Percentiles rank a stretch among this genome's conserved stretches.
Evolutionary conservation across 2,888 invertebrate genomes (phyloP).

Genomic region (Chalcis sispes): DNA sequence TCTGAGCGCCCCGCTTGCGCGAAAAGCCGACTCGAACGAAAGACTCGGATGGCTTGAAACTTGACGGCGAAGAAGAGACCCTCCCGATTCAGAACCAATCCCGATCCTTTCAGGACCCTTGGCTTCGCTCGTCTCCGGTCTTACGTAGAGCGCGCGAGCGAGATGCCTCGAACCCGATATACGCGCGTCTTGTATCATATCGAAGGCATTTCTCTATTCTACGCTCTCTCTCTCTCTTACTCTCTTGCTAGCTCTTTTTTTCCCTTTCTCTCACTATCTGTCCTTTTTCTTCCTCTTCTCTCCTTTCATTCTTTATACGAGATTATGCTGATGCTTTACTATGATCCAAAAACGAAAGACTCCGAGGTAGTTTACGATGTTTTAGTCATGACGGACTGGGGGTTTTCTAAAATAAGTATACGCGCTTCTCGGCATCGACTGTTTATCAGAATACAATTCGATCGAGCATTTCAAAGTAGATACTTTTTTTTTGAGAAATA

Average conservation of each 20-base stretch:
- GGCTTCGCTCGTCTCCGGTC: slow-evolving; percentile 51
- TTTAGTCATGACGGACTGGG: slow-evolving; percentile 55
- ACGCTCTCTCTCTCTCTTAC: slow-evolving; percentile 23
- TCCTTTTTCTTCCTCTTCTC: slow-evolving; percentile 25
- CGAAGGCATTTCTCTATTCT: slow-evolving; percentile 51
- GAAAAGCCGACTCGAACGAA: slow-evolving; percentile 50
- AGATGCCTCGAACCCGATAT: slow-evolving; percentile 32
- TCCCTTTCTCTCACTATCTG: background rate
- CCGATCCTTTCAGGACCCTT: slow-evolving; percentile 55
- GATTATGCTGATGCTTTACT: slow-evolving; percentile 58
- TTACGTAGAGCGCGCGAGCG: slow-evolving; percentile 30
- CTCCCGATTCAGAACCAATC: slow-evolving; percentile 57
- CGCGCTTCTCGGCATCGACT: background rate
- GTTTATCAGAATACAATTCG: slow-evolving; percentile 10
- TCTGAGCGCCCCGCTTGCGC: slow-evolving; percentile 42
- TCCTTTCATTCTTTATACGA: slow-evolving; percentile 46
- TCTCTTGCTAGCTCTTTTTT: background rate
- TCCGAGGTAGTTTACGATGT: slow-evolving; percentile 53
- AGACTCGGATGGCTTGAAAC: slow-evolving; percentile 50
- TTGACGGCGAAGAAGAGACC: slow-evolving; percentile 50
- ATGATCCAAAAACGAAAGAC: slow-evolving; percentile 53
- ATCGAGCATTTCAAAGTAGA: background rate
- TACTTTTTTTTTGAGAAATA: too few relatives aligned
- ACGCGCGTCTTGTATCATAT: slow-evolving; percentile 57
- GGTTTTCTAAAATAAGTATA: slow-evolving; percentile 36